Evolutionary conservation across 2,888 invertebrate species (phyloP), one percentile per base, ranked within the genome.

Genomic region (Strigamia maritima): DNA sequence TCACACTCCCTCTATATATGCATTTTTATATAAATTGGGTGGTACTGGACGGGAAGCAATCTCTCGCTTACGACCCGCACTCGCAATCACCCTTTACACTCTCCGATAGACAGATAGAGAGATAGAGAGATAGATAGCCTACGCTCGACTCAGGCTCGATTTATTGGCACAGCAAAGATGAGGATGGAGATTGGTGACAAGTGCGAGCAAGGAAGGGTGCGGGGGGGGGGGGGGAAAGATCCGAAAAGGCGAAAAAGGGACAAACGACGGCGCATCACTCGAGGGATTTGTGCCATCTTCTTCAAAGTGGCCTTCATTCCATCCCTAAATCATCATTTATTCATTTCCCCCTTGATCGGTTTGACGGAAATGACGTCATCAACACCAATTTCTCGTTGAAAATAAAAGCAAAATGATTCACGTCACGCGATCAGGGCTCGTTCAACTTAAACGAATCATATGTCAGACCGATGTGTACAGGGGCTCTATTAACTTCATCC

Each of bases 341-440:
- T 54, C 54, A 7, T 0, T 70, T 70, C 14, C 16, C 24, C 26
- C 14, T 26, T 10, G n/a, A n/a, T n/a, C n/a, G n/a, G n/a, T n/a
- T n/a, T n/a, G 16, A 7, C 24, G 65, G 65, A 65, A 65, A 65
- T 65, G 26, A 65, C 65, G 65, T 65, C 65, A 65, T 65, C 70
- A 28, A 2, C 28, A 24, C 70, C 28, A 16, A 70, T 28, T 26
- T 70, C n/a, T n/a, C 4, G 19, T 6, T 8, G 19, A 0, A 22
- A 54, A 19, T 19, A 54, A 44, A 54, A 19, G 19, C 16, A 22
- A n/a, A n/a, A n/a, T 2, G 54, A 54, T 54, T 19, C 19, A 54
- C 19, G 54, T 54, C 54, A 22, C 54, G 54, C 19, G 54, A 54
- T 54, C 19, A 54, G n/a, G 54, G 8, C n/a, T 19, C 19, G n/a